Evolutionary conservation across 2,888 invertebrate genomes (phyloP), one percentile per base, ranked within the genome.

Genomic region (Temnothorax ravouxi): DNA sequence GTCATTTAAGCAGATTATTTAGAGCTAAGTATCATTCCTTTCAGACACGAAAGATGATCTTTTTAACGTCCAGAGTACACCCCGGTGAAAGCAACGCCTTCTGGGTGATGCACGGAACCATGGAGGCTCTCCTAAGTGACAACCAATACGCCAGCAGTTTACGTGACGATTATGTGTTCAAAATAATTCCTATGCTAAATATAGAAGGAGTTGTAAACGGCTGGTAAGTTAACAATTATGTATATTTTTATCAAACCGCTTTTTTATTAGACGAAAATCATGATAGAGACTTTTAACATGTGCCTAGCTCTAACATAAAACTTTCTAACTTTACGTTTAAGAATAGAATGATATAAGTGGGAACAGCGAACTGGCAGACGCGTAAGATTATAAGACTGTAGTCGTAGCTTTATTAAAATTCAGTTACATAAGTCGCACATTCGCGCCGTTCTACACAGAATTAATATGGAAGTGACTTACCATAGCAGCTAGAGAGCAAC

Each of bases 71-170:
- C 0, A 96, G 98, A 88, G 98, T 98, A 11, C 98, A 98, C 95
- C 98, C 98, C 0, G 98, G 98, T 0, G 98, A 98, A 95, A 97
- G 97, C 93, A 98, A 98, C 95, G 96, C 98, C 11, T 98, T 98
- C 0, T 98, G 98, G 98, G 97, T 98, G 85, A 98, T 98, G 97
- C 97, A 97, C 94, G 98, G 98, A 8, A 97, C 97, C 0, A 95
- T 98, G 77, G 96, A 96, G 79, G 96, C 96, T 90, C 95, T 98
- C 82, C 95, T 97, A 66, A 96, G 96, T 34, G 95, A 95, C 92
- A 95, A 96, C 11, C 92, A 95, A 1, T 95, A 95, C 18, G 97
- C 97, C 2, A 95, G 95, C 15, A 95, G 96, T 21, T 95, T 97
- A 0, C 95, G 98, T 15, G 96, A 97, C 89, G 96, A 96, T 91